A percentile compares a stretch with the other conserved stretches of the same genome.
Conservation (phyloP, 2,113 vertebrate species). For the Engraulis encrasicolus region DNA sequence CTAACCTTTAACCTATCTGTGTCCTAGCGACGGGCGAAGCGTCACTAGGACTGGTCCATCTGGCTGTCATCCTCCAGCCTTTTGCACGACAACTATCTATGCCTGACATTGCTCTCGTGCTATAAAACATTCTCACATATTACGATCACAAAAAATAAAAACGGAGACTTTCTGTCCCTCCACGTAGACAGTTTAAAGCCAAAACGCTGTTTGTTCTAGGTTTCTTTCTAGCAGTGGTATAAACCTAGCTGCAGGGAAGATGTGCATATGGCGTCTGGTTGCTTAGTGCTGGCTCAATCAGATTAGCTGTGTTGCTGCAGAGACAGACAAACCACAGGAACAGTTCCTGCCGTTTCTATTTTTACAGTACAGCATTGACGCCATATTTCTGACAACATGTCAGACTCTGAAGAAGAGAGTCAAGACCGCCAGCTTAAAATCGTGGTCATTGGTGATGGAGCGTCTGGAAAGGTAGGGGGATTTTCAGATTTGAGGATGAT, state of each 20-base stretch:
- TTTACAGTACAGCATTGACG: not conserved
- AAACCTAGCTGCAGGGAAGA: constrained; percentile 10
- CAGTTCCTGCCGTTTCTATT: not conserved
- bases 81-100: not conserved
- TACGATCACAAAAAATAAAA: not conserved
- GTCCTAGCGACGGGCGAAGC: constrained; percentile 72
- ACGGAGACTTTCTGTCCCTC: not conserved
- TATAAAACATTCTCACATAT: not conserved
- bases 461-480: constrained; percentile 92
- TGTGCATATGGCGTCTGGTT: constrained; percentile 81
- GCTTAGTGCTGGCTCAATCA: constrained; percentile 51
- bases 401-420: constrained; percentile 94
- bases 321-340: not conserved
- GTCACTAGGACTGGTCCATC: constrained; percentile 68
- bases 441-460: constrained; percentile 93
- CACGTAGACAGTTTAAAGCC: not conserved
- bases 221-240: constrained; percentile 18
- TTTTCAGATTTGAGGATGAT: constrained; percentile 59
- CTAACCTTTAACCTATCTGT: constrained; percentile 14
- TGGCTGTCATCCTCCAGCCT: not conserved
- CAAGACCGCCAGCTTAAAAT: constrained; percentile 94
- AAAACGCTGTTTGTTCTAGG: not conserved
- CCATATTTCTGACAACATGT: constrained; percentile 74
- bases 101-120: not conserved
- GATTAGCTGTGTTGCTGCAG: constrained; percentile 44